Base-by-base conservation (phyloP, 1,140 invertebrate genomes). In the Tenebrio molitor region DNA sequence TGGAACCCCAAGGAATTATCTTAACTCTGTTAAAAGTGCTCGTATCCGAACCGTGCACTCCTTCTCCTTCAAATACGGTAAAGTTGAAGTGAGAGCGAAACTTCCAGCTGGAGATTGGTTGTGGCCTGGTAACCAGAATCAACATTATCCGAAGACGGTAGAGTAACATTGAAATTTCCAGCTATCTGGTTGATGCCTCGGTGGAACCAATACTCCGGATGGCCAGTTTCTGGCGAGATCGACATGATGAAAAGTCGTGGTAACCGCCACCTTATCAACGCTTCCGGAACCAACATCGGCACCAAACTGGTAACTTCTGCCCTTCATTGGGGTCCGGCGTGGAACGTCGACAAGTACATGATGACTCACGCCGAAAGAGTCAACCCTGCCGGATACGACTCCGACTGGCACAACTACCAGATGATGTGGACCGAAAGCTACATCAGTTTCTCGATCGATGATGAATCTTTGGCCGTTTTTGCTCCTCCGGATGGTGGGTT, bases 101-200 rank as follows among this genome's bases (percentile, higher is more conserved):
- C 84, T 92, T 83, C 91, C 91, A 0, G 81, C 83, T 12, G 91
- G 91, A 65, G 91, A 93, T 81, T 93, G 91, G 91, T 75, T 92
- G 3, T 91, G 90, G 87, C 91, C 91, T 69, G 74, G 73, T 74
- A 63, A 63, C 4, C 12, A 6, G 5, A 6, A n/a, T 14, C n/a
- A 10, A 1, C 19, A 63, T 14, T 1, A 8, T 33, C 6, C 2
- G 14, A 34, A 2, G n/a, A 14, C 1, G 3, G 7, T 12, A n/a
- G 7, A 63, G 6, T 12, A 3, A 12, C 36, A 39, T n/a, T n/a
- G n/a, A 5, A 39, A 10, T 39, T 65, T 41, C 5, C 34, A 81
- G 87, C 87, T 19, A 85, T 89, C 68, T 89, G 88, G 88, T 71
- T 89, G 64, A 82, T 89, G 83, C 89, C 88, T 0, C 79, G 83